phyloP scores from a whole-genome alignment of 2,797 vertebrate genomes.

The Semotilus atromaculatus region DNA sequence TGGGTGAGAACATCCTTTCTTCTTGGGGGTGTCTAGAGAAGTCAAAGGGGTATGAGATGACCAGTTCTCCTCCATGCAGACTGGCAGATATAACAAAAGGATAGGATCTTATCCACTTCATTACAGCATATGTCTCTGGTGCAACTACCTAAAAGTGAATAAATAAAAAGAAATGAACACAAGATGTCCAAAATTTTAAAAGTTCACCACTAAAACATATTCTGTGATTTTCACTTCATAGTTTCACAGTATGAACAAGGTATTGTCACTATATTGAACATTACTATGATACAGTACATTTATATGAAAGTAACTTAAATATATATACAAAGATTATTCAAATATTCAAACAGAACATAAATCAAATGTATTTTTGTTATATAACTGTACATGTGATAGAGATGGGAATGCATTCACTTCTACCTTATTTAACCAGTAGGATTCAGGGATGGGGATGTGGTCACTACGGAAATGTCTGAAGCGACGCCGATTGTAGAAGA shows the following conservation, averaged over 20 bases:
- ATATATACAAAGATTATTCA: neutral
- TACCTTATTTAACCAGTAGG: conserved; percentile 96
- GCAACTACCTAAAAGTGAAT: conserved; percentile 82
- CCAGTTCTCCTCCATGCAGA: conserved; percentile 94
- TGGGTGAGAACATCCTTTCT: conserved; percentile 91
- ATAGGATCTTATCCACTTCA: conserved; percentile 91
- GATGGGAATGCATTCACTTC: conserved; percentile 11
- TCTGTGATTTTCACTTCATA: neutral
- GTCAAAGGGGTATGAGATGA: conserved; percentile 96
- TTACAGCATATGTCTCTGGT: conserved; percentile 94
- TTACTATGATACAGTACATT: neutral
- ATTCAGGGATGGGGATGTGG: conserved; percentile 91
- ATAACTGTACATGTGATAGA: neutral
- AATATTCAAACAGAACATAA: neutral
- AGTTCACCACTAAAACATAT: neutral
- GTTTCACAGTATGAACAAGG: neutral
- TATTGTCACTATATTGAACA: neutral
- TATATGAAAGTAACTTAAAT: neutral
- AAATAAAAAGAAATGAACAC: neutral
- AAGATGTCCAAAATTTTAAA: neutral
- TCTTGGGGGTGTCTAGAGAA: conserved; percentile 89
- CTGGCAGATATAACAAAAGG: conserved; percentile 95
- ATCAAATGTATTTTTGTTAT: neutral
- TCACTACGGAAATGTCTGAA: conserved; percentile 82
- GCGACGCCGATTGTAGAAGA: conserved; percentile 86